Percentiles rank a stretch among this genome's conserved stretches.
phyloP scores from a whole-genome alignment of 2,113 vertebrate species.

The Polypterus bichir region DNA sequence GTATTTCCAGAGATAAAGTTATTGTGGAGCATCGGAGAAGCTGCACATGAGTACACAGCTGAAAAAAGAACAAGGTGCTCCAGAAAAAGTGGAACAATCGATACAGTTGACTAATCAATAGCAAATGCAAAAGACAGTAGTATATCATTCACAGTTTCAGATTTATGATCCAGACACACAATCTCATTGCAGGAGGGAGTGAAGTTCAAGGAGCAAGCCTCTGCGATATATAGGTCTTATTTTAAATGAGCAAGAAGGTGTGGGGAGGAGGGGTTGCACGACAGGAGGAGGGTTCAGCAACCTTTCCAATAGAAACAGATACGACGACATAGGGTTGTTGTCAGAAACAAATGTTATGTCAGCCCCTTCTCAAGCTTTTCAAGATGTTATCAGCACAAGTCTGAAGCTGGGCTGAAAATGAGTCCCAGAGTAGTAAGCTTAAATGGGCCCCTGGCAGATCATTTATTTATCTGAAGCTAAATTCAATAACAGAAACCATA shows the following conservation, averaged over 20 bases:
- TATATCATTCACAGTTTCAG: slow-evolving; percentile 37
- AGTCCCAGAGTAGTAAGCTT: slow-evolving; percentile 65
- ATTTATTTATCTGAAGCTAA: slow-evolving; percentile 84
- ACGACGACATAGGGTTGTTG: slow-evolving; percentile 62
- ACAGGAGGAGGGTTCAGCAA: slow-evolving; percentile 32
- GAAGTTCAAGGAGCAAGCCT: slow-evolving; percentile 50
- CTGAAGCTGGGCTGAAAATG: slow-evolving; percentile 51
- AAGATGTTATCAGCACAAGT: slow-evolving; percentile 58
- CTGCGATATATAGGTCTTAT: slow-evolving; percentile 41
- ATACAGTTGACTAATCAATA: slow-evolving; percentile 36
- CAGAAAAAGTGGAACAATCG: slow-evolving; percentile 23
- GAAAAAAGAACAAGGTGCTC: slow-evolving; percentile 14
- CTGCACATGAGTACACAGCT: not conserved
- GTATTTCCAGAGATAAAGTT: too few species aligned
- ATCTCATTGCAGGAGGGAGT: slow-evolving; percentile 40
- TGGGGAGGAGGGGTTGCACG: not conserved
- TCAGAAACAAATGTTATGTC: slow-evolving; percentile 63
- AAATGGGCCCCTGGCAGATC: slow-evolving; percentile 70
- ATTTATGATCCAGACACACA: slow-evolving; percentile 43
- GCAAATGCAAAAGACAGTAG: slow-evolving; percentile 44
- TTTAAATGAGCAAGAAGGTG: slow-evolving; percentile 40
- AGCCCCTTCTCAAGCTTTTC: slow-evolving; percentile 59
- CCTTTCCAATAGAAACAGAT: slow-evolving; percentile 62
- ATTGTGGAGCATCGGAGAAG: not conserved
- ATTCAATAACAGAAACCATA: slow-evolving; percentile 79